Base-by-base conservation (phyloP, 2,797 vertebrate species). In the Anguilla megastoma region DNA sequence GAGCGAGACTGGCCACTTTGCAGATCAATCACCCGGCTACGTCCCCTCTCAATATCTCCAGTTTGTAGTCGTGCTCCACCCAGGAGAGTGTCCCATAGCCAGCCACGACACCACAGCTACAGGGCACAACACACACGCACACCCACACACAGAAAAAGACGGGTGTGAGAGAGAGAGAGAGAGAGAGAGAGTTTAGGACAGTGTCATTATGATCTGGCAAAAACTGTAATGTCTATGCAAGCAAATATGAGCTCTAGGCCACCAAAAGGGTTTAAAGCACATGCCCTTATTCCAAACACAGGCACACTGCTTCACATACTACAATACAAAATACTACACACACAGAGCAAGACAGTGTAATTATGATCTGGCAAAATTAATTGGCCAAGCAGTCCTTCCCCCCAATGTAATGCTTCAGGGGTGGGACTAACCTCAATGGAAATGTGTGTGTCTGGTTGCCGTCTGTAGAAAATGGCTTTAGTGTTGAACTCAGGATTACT, bases 381-480 rank as follows among this genome's bases (percentile, higher is more conserved):
- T 10, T 24, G 18, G n/a, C 6, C 79, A 82, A 10, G 33, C 14
- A 2, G 27, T 60, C 9, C 4, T 14, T 48, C 2, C 80, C 24
- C 18, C 24, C 56, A 85, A 5, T 36, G n/a, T 41, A 71, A 69
- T 4, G 21, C 48, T 36, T 45, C 27, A 45, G 41, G 24, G 27
- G 18, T 7, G 30, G 14, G 45, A 85, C 91, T 86, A 85, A 97
- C 97, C 96, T 96, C 94, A 4, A 97, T 92, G 50, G 91, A 91
- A 88, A 97, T 95, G 90, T 95, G 91, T 30, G 91, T 80, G 36
- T 91, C 85, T 0, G 95, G 95, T 27, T 91, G 89, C 91, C 94
- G 94, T 87, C 95, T 95, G 91, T 97, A 97, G 92, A 97, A 97
- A 83, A 97, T 94, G 33, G 93, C 88, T 88, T 95, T 95, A 66